Percentiles rank a stretch among this genome's conserved stretches.
These are phyloP conservation scores for Maccullochella peelii DNA, from an alignment of 2,113 vertebrate genomes.

Conservation along the genomic window DNA sequence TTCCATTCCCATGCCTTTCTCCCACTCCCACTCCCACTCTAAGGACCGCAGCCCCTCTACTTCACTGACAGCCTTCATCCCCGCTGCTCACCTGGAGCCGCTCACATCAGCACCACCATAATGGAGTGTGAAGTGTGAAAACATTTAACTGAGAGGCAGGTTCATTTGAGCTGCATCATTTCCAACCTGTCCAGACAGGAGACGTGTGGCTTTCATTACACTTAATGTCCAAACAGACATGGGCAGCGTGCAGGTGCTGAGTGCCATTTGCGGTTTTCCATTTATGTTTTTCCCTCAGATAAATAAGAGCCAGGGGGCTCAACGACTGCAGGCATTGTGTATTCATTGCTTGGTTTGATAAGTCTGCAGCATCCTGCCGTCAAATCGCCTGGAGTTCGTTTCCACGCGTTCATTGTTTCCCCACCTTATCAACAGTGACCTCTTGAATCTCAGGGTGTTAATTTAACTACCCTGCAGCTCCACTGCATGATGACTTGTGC, in stretches of 20 bases:
- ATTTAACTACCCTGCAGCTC: slow-evolving; percentile 45
- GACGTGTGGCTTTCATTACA: slow-evolving; percentile 82
- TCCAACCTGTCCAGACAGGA: slow-evolving; percentile 77
- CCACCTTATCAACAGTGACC: slow-evolving; percentile 55
- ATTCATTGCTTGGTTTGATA: slow-evolving; percentile 62
- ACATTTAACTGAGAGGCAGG: slow-evolving; percentile 81
- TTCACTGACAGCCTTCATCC: slow-evolving; percentile 62
- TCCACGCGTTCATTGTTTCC: slow-evolving; percentile 33
- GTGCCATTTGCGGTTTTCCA: slow-evolving; percentile 70
- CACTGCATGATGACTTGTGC: slow-evolving; percentile 49
- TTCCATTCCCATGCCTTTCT: slow-evolving; percentile 60
- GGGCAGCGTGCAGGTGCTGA: slow-evolving; percentile 55
- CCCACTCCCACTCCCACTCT: slow-evolving; percentile 57
- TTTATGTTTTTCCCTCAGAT: slow-evolving; percentile 69
- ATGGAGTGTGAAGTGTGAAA: slow-evolving; percentile 84
- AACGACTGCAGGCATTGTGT: slow-evolving; percentile 42
- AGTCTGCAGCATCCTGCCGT: slow-evolving; percentile 53
- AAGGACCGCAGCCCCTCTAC: slow-evolving; percentile 48
- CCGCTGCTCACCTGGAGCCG: slow-evolving; percentile 52
- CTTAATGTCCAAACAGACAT: slow-evolving; percentile 79
- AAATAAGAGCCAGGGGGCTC: slow-evolving; percentile 67
- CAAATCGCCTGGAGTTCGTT: slow-evolving; percentile 41
- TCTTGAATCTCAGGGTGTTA: slow-evolving; percentile 55
- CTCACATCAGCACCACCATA: slow-evolving; percentile 75
- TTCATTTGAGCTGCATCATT: slow-evolving; percentile 82